phyloP scores from a whole-genome alignment of 64 coral and sea anemone species.

The Platygyra sinensis region DNA sequence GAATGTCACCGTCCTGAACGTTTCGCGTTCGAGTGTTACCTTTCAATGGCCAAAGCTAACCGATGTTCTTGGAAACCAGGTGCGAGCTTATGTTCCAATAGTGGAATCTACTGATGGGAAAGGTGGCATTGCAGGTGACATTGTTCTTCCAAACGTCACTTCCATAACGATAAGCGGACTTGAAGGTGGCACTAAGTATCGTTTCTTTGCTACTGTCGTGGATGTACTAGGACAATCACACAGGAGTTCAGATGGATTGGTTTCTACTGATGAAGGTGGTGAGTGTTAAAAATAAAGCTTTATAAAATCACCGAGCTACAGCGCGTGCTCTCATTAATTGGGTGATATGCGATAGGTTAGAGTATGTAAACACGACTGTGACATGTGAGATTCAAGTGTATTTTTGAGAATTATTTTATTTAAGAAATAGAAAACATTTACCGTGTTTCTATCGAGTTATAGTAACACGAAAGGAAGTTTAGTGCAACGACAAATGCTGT shows the following conservation, averaged over 20 bases:
- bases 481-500: no score
- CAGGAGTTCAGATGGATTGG: neutral
- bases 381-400: no score
- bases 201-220: neutral
- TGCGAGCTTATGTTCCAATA: neutral
- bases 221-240: conserved; percentile 4
- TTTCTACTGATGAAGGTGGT: neutral
- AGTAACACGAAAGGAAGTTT: no score
- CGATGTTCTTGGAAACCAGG: neutral
- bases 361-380: no score
- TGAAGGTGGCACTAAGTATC: neutral
- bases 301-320: no score
- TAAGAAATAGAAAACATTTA: no score
- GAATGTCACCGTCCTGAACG: neutral
- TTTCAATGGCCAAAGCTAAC: neutral
- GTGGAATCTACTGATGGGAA: neutral
- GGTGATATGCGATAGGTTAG: no score
- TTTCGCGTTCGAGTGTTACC: neutral
- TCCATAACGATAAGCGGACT: neutral
- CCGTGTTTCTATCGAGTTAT: no score
- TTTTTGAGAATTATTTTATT: no score
- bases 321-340: no score
- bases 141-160: neutral
- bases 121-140: neutral
- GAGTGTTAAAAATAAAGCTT: neutral